Evolutionary conservation across 2,888 invertebrate genomes (phyloP).

Genomic region (Tetrapedia diversipes): DNA sequence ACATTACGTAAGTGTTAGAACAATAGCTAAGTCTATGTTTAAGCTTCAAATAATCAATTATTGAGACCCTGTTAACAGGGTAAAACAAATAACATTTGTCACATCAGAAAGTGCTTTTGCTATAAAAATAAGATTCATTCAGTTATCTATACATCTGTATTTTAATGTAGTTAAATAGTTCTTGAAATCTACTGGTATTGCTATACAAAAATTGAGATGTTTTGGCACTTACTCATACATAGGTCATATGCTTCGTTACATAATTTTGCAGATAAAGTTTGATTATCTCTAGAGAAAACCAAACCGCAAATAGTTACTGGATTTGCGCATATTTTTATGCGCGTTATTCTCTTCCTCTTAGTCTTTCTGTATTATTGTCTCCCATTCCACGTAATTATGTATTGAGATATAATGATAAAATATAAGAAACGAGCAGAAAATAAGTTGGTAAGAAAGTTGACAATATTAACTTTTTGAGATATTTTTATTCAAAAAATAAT

Average conservation of each 20-base stretch:
- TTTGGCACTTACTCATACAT: conserved; percentile 66
- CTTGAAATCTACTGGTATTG: conserved; percentile 64
- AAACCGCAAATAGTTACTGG: conserved; percentile 28
- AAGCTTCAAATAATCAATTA: conserved; percentile 27
- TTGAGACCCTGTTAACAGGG: conserved; percentile 24
- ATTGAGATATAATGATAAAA: conserved; percentile 24
- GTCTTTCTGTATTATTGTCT: conserved; percentile 55
- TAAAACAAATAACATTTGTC: conserved; percentile 18
- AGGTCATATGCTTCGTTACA: conserved; percentile 69
- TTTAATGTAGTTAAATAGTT: conserved; percentile 52
- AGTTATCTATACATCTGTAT: conserved; percentile 50
- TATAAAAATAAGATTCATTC: conserved; percentile 57
- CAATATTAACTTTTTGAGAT: conserved; percentile 36
- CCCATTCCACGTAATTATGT: conserved; percentile 36
- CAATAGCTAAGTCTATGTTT: conserved; percentile 31
- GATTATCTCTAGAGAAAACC: conserved; percentile 38
- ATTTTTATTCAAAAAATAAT: conserved; percentile 31
- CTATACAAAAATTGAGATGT: conserved; percentile 65
- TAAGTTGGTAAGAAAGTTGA: conserved; percentile 47
- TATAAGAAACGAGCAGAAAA: conserved; percentile 18
- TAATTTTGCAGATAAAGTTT: conserved; percentile 61
- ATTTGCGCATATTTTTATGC: conserved; percentile 18
- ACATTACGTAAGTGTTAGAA: conserved; percentile 21
- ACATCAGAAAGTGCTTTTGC: conserved; percentile 1
- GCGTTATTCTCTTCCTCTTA: conserved; percentile 60